These are phyloP conservation scores for Caenorhabditis panamensis DNA, from an alignment of 2,888 invertebrate genomes.

Conservation along the genomic window DNA sequence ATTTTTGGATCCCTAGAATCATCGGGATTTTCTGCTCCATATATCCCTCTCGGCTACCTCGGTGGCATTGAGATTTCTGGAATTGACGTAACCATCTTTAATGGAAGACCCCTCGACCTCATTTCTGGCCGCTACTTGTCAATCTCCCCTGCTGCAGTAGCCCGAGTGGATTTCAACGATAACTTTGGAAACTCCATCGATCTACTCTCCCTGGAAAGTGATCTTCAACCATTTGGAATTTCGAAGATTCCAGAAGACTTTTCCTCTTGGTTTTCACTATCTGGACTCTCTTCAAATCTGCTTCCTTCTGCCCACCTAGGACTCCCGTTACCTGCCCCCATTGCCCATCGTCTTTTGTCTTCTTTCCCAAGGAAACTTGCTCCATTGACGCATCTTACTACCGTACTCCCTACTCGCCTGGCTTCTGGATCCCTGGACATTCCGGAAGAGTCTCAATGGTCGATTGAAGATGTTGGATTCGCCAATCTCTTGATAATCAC, in stretches of 20 bases:
- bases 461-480: constrained; percentile 64
- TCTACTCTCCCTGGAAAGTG: constrained; percentile 52
- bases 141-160: constrained; percentile 42
- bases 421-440: constrained; percentile 45
- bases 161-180: constrained; percentile 34
- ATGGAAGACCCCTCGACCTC: constrained; percentile 64
- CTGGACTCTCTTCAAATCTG: constrained; percentile 56
- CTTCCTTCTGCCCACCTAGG: constrained; percentile 56
- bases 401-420: constrained; percentile 32
- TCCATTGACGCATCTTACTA: constrained; percentile 49
- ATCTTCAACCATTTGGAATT: constrained; percentile 37
- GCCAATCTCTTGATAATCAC: constrained; percentile 58
- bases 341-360: constrained; percentile 48
- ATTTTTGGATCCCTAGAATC: constrained; percentile 40
- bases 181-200: constrained; percentile 40
- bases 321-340: constrained; percentile 33
- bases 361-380: constrained; percentile 53
- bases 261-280: constrained; percentile 61
- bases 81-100: constrained; percentile 49
- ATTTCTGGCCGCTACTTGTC: constrained; percentile 62
- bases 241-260: constrained; percentile 56
- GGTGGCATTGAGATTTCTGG: constrained; percentile 66
- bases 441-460: constrained; percentile 45
- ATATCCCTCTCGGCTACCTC: constrained; percentile 63
- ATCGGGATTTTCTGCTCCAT: constrained; percentile 12